Percentiles rank a stretch among this genome's conserved stretches.
Conservation (phyloP, 2,797 vertebrate species). For the Liasis olivaceus region DNA sequence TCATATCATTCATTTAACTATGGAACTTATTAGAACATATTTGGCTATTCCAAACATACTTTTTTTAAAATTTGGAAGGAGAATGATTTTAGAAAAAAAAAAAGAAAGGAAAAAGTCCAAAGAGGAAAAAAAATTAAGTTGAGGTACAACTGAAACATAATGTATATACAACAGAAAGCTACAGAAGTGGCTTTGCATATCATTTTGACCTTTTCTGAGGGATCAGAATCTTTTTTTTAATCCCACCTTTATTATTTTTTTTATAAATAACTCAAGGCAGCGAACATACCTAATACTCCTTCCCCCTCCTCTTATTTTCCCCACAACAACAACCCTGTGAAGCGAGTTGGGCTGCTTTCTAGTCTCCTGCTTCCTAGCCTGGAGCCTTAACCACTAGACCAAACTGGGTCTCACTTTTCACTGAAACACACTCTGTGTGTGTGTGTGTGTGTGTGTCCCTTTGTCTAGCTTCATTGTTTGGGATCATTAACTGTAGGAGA, state of each 20-base stretch:
- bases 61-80: not conserved
- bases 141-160: slow-evolving; percentile 24
- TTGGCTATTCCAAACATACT: not conserved
- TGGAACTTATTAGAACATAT: not conserved
- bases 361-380: too few relatives aligned
- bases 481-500: slow-evolving; percentile 68
- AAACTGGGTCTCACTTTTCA: not conserved
- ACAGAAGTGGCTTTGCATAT: not conserved
- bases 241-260: too few relatives aligned
- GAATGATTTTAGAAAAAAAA: not conserved
- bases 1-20: not conserved
- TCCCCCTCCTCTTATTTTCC: too few relatives aligned
- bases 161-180: slow-evolving; percentile 25
- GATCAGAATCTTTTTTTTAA: not conserved
- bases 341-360: too few relatives aligned
- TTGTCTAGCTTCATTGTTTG: slow-evolving; percentile 62
- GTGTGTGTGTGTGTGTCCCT: slow-evolving; percentile 40
- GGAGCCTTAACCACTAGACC: too few relatives aligned
- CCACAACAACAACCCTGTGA: too few relatives aligned
- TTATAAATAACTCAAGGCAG: too few relatives aligned
- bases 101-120: not conserved
- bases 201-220: not conserved
- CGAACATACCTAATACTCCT: too few relatives aligned
- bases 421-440: slow-evolving; percentile 13
- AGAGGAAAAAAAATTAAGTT: not conserved